These are phyloP conservation scores for Pandemis heparana DNA, from an alignment of 2,888 invertebrate species.

Conservation along the genomic window DNA sequence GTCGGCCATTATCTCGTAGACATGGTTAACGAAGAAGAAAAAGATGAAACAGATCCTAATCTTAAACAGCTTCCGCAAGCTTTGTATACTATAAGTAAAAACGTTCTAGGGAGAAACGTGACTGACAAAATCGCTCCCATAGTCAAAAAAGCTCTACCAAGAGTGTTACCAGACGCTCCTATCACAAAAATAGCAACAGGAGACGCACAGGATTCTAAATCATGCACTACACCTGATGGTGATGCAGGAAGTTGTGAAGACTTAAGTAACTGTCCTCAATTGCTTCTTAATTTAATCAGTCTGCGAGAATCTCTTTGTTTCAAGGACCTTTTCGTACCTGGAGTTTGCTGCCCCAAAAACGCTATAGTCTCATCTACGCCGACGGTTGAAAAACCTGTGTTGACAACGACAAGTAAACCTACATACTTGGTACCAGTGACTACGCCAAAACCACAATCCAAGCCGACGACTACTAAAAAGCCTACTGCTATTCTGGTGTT, in stretches of 20 bases:
- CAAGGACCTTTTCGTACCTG: conserved; percentile 95
- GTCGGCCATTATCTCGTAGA: conserved; percentile 94
- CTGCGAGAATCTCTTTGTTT: conserved; percentile 95
- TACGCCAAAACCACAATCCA: conserved; percentile 62
- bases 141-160: conserved; percentile 80
- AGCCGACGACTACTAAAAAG: conserved; percentile 54
- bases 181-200: conserved; percentile 76
- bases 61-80: conserved; percentile 88
- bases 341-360: conserved; percentile 94
- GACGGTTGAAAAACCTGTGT: conserved; percentile 66
- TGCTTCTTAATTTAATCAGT: conserved; percentile 92
- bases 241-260: conserved; percentile 93
- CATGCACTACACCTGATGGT: conserved; percentile 93
- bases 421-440: conserved; percentile 77
- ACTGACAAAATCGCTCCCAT: conserved; percentile 93
- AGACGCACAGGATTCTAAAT: conserved; percentile 83
- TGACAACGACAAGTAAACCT: conserved; percentile 73
- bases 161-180: conserved; percentile 76
- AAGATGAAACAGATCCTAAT: conserved; percentile 75
- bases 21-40: conserved; percentile 87
- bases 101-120: conserved; percentile 90
- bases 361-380: conserved; percentile 65
- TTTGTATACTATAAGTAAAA: conserved; percentile 92
- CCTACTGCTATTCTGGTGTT: conserved; percentile 67
- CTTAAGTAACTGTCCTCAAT: conserved; percentile 94